phyloP scores from a whole-genome alignment of 2,113 vertebrate genomes.

The Muntiacus muntjak region DNA sequence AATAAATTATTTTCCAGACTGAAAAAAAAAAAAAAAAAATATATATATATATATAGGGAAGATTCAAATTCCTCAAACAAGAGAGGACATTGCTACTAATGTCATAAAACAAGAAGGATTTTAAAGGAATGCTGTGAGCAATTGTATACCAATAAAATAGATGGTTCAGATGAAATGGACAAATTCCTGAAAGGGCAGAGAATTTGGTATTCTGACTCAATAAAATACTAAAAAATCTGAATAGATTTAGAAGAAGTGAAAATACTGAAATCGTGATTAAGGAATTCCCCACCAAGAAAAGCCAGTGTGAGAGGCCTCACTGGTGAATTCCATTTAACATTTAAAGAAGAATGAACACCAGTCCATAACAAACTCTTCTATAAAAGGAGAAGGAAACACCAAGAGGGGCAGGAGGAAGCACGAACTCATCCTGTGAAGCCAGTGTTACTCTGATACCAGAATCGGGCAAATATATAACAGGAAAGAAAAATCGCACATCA shows the following conservation, averaged over 20 bases:
- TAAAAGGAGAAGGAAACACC: not conserved
- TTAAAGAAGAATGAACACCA: not conserved
- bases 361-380: not conserved
- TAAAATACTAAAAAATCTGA: not conserved
- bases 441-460: not conserved
- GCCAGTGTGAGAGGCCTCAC: not conserved
- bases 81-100: not conserved
- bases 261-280: not conserved
- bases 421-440: not conserved
- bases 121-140: not conserved
- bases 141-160: not conserved
- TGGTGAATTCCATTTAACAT: not conserved
- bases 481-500: not conserved
- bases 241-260: not conserved
- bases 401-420: not conserved
- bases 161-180: not conserved
- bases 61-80: not conserved
- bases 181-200: not conserved
- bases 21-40: not conserved
- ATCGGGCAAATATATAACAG: not conserved
- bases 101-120: not conserved
- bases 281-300: not conserved
- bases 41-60: not conserved
- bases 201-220: not conserved
- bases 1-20: not conserved